These are phyloP conservation scores for Prosopocoilus inquinatus DNA, from an alignment of 2,888 invertebrate genomes.

Conservation along the genomic window DNA sequence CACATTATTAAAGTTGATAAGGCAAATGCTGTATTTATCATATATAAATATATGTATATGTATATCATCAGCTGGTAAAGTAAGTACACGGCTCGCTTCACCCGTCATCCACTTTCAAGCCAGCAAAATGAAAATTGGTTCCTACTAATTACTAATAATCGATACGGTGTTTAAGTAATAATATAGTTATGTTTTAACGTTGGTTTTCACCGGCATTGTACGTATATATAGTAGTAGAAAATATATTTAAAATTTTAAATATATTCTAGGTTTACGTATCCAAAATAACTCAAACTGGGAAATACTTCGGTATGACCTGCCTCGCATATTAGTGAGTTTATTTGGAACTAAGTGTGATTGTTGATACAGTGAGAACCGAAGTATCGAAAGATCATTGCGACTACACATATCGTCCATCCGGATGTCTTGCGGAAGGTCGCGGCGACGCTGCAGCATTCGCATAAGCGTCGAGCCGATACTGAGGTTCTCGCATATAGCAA, in stretches of 20 bases:
- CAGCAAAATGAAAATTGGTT: slow-evolving; percentile 47
- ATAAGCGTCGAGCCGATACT: neutral
- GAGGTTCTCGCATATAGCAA: slow-evolving; percentile 38
- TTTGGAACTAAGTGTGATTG: slow-evolving; percentile 76
- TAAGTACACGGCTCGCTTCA: slow-evolving; percentile 43
- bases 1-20: slow-evolving; percentile 52
- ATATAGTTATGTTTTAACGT: slow-evolving; percentile 52
- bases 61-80: slow-evolving; percentile 50
- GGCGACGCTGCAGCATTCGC: neutral
- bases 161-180: slow-evolving; percentile 53
- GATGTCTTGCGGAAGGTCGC: neutral
- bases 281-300: slow-evolving; percentile 56
- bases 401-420: neutral
- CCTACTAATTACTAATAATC: slow-evolving; percentile 54
- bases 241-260: slow-evolving; percentile 52
- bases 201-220: slow-evolving; percentile 52
- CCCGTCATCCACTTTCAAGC: slow-evolving; percentile 28
- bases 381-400: slow-evolving; percentile 10
- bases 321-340: slow-evolving; percentile 75
- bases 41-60: slow-evolving; percentile 50
- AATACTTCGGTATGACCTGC: slow-evolving; percentile 59
- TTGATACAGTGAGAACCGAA: slow-evolving; percentile 46
- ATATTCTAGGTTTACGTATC: slow-evolving; percentile 54
- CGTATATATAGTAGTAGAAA: slow-evolving; percentile 53
- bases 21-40: slow-evolving; percentile 53